Percentiles rank a stretch among this genome's conserved stretches.
Evolutionary conservation across 2,113 vertebrate species (phyloP).

Genomic region (Choloepus hoffmanni): DNA sequence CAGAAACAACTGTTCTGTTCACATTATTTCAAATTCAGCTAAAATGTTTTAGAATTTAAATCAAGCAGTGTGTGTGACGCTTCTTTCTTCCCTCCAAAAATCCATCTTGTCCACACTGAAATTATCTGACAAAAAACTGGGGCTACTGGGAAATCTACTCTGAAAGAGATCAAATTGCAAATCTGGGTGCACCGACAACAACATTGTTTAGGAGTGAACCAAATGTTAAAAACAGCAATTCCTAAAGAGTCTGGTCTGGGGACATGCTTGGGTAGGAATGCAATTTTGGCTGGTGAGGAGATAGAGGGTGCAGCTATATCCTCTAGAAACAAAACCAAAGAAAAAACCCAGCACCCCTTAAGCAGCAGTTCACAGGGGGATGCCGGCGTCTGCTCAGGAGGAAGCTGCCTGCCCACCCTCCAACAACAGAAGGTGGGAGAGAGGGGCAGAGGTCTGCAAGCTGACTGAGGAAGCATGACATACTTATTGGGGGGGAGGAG

Average conservation of each 20-base stretch:
- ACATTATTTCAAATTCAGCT: conserved; percentile 55
- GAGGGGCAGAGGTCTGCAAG: conserved; percentile 45
- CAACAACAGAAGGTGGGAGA: conserved; percentile 77
- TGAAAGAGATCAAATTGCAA: conserved; percentile 76
- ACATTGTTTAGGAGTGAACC: conserved; percentile 77
- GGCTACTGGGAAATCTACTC: conserved; percentile 69
- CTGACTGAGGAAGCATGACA: conserved; percentile 51
- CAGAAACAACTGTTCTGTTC: neutral
- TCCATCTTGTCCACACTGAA: conserved; percentile 67
- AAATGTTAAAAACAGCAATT: conserved; percentile 62
- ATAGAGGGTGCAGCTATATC: conserved; percentile 56
- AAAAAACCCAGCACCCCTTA: conserved; percentile 34
- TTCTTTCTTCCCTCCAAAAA: conserved; percentile 63
- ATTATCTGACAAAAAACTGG: conserved; percentile 72
- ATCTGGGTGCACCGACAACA: conserved; percentile 80
- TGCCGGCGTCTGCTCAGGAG: conserved; percentile 75
- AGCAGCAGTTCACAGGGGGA: conserved; percentile 76
- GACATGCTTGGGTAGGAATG: conserved; percentile 43
- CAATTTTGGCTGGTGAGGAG: conserved; percentile 60
- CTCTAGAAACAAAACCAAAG: conserved; percentile 73
- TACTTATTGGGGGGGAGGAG: conserved; percentile 34
- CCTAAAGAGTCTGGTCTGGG: conserved; percentile 68
- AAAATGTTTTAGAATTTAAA: conserved; percentile 58
- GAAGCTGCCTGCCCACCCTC: conserved; percentile 70
- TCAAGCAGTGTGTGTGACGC: conserved; percentile 18